Conservation (phyloP, 2,797 vertebrate species). For the Manis javanica region DNA sequence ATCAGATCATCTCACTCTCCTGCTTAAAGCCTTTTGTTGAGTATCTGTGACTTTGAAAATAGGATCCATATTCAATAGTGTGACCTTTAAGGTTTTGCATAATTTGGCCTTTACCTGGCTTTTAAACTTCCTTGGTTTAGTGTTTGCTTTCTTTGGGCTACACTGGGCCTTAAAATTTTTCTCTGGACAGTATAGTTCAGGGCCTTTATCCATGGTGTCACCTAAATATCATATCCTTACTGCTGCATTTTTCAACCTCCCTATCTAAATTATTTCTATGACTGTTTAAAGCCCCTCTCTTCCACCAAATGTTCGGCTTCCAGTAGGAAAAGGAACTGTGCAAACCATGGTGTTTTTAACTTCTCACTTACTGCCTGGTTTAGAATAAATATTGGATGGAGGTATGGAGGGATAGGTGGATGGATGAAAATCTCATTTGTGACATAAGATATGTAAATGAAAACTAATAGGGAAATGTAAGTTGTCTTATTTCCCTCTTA, state of each 20-base stretch:
- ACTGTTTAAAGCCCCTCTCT: background rate
- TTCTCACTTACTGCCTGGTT: background rate
- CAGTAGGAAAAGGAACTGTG: background rate
- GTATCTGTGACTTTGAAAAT: constrained; percentile 31
- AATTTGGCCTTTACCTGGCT: background rate
- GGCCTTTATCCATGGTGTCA: background rate
- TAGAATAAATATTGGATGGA: background rate
- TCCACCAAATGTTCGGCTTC: background rate
- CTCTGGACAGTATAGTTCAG: background rate
- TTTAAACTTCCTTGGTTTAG: background rate
- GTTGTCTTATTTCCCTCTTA: background rate
- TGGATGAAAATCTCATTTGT: constrained; percentile 4
- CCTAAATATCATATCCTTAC: background rate
- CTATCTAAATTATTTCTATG: background rate
- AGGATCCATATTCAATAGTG: background rate
- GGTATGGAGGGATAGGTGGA: background rate
- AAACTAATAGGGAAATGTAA: background rate
- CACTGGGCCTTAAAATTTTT: background rate
- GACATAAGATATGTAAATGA: background rate
- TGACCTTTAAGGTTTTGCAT: background rate
- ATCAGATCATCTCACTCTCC: background rate
- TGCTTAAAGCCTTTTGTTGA: background rate
- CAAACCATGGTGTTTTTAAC: background rate
- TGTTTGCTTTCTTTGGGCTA: background rate
- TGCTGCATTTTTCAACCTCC: background rate